Percentiles rank a stretch among this genome's conserved stretches.
phyloP scores from a whole-genome alignment of 1,140 invertebrate genomes.

The Habropoda laboriosa region DNA sequence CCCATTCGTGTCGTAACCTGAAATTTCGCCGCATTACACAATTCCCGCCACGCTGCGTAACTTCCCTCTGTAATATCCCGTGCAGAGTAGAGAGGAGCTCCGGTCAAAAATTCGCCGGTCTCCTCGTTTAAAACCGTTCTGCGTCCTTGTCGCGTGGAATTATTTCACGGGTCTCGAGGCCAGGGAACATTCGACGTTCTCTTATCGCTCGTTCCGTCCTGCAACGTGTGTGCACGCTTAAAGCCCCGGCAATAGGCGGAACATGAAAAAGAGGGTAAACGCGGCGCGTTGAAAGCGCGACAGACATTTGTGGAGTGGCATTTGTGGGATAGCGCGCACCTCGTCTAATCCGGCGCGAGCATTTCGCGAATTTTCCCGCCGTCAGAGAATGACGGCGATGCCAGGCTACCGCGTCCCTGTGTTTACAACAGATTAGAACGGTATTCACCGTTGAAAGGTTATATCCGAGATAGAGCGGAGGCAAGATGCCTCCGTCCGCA shows the following conservation, averaged over 20 bases:
- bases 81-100: neutral
- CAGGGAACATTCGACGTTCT: neutral
- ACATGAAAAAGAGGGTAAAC: neutral
- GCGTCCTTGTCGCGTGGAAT: neutral
- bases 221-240: neutral
- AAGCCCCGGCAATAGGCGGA: neutral
- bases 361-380: slow-evolving; percentile 36
- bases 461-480: slow-evolving; percentile 6
- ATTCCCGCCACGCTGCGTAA: neutral
- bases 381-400: neutral
- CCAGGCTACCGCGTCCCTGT: neutral
- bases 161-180: slow-evolving; percentile 24
- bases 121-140: neutral
- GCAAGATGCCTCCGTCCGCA: neutral
- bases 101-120: neutral
- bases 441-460: slow-evolving; percentile 27
- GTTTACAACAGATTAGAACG: slow-evolving; percentile 46
- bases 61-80: neutral
- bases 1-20: neutral
- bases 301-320: slow-evolving; percentile 11
- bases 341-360: slow-evolving; percentile 28
- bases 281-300: neutral
- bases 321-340: slow-evolving; percentile 10
- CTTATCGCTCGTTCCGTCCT: neutral
- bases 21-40: neutral